These are phyloP conservation scores for Lysiphlebus fabarum DNA, from an alignment of 1,140 invertebrate genomes.

Conservation along the genomic window DNA sequence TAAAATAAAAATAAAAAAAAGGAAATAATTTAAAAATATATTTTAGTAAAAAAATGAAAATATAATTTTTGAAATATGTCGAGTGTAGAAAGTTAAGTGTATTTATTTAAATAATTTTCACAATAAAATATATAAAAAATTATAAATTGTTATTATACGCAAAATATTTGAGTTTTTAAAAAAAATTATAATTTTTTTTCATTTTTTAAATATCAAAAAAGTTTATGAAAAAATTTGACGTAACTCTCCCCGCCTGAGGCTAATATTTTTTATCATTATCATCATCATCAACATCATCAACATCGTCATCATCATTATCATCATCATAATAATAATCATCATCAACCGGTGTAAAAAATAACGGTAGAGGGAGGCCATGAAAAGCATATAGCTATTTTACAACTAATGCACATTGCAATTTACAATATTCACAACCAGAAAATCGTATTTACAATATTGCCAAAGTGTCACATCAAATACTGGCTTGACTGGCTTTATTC, in stretches of 20 bases:
- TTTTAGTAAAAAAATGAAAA: too few species aligned
- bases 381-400: neutral
- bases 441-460: neutral
- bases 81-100: too few species aligned
- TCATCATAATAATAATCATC: neutral
- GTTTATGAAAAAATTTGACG: neutral
- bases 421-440: neutral
- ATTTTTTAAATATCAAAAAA: neutral
- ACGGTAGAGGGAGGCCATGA: slow-evolving; percentile 4
- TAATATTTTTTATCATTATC: neutral
- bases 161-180: neutral
- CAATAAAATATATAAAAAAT: too few species aligned
- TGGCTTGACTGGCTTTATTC: neutral
- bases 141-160: too few species aligned
- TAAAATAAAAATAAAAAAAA: too few species aligned
- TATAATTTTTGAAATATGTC: too few species aligned
- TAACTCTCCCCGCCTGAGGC: slow-evolving; percentile 17
- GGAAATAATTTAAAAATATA: too few species aligned
- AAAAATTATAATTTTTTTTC: neutral
- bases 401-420: neutral
- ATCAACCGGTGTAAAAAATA: slow-evolving; percentile 16
- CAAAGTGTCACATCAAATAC: neutral
- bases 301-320: neutral
- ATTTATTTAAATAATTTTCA: too few species aligned
- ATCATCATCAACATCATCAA: neutral